Percentiles rank a stretch among this genome's conserved stretches.
These are phyloP conservation scores for Polydrusus cervinus DNA, from an alignment of 2,888 invertebrate species.

Conservation along the genomic window DNA sequence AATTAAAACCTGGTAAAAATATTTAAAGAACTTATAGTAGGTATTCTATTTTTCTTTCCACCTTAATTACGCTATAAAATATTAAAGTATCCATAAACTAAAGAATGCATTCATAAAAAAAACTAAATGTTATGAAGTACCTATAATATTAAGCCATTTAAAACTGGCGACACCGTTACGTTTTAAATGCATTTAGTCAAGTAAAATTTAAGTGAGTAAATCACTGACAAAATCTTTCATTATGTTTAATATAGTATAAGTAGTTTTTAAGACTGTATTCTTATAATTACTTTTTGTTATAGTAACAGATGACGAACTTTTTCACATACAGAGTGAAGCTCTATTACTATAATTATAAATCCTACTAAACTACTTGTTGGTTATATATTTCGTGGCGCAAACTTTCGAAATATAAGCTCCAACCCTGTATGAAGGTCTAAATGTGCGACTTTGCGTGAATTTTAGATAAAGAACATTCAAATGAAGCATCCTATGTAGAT, in stretches of 20 bases:
- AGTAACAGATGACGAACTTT: not conserved
- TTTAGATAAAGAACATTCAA: too few species aligned
- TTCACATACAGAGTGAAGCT: too few species aligned
- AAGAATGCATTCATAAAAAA: constrained; percentile 5
- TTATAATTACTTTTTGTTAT: not conserved
- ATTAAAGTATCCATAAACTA: not conserved
- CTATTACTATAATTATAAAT: too few species aligned
- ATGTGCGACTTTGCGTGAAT: too few species aligned
- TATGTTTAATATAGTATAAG: not conserved
- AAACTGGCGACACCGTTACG: not conserved
- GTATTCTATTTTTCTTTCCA: not conserved
- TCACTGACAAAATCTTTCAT: not conserved
- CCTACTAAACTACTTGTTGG: too few species aligned
- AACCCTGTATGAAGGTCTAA: too few species aligned
- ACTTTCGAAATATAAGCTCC: too few species aligned
- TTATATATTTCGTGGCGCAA: too few species aligned
- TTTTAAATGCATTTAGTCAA: not conserved
- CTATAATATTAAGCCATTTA: constrained; percentile 9
- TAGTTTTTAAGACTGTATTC: not conserved
- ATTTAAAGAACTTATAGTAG: too few species aligned
- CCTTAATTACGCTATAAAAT: not conserved
- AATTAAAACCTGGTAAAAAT: not conserved
- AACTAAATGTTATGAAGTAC: not conserved
- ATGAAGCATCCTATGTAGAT: too few species aligned
- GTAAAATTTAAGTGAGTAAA: not conserved